Percentiles rank a stretch among this genome's conserved stretches.
phyloP scores from a whole-genome alignment of 2,888 invertebrate species.

The Eupeodes latifasciatus region DNA sequence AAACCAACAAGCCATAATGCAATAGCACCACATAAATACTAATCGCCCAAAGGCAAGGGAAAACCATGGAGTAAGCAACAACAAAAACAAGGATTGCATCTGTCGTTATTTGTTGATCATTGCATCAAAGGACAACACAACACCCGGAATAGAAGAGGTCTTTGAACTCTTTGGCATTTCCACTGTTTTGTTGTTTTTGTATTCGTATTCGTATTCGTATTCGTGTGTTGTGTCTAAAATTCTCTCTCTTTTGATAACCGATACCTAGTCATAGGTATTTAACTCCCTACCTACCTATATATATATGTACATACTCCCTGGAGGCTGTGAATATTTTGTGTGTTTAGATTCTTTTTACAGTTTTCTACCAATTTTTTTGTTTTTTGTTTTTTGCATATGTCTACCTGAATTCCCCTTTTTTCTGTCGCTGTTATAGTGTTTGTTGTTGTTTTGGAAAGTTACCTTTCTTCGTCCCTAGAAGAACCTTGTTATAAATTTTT shows the following conservation, averaged over 20 bases:
- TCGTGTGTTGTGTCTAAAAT: constrained; percentile 12
- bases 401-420: constrained; percentile 55
- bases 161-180: constrained; percentile 60
- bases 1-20: constrained; percentile 51
- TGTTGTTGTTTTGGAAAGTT: constrained; percentile 5
- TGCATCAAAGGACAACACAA: constrained; percentile 71
- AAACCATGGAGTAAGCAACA: constrained; percentile 51
- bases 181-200: background rate
- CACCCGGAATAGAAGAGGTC: constrained; percentile 65
- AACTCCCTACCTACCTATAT: constrained; percentile 1
- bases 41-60: constrained; percentile 60
- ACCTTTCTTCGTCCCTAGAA: constrained; percentile 8
- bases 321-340: constrained; percentile 62
- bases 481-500: constrained; percentile 48
- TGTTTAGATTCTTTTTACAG: constrained; percentile 70
- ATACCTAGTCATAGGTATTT: background rate
- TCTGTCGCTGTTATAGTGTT: background rate
- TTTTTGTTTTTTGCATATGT: background rate
- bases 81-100: constrained; percentile 59
- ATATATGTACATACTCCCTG: background rate
- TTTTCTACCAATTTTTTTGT: constrained; percentile 28
- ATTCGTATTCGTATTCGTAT: background rate
- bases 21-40: constrained; percentile 60
- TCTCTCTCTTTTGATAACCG: constrained; percentile 2
- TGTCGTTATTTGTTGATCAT: constrained; percentile 76